Evolutionary conservation across 1,140 invertebrate species (phyloP), one percentile per base, ranked within the genome.

Genomic region (Globodera ellingtonae): DNA sequence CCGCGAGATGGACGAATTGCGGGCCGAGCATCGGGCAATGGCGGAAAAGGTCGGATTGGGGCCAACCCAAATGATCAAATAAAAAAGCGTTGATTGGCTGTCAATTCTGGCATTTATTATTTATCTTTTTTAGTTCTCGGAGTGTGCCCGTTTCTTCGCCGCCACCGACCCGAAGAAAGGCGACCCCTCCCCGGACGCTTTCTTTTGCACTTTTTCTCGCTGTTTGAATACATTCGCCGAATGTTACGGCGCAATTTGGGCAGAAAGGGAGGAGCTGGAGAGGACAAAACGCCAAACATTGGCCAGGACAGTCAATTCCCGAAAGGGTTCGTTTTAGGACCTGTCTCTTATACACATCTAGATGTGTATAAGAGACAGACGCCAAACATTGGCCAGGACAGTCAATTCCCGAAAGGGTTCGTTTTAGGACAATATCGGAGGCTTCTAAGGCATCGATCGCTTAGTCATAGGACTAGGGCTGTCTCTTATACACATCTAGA

Each of bases 171-270:
- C 93, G 3, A 59, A n/a, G 46, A 69, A 77, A 47, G 62, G 50
- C 78, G 65, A 93, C 15, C 92, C 94, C 35, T 94, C 96, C 85
- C 95, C 96, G 0, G 96, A 98, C 85, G 95, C 97, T 89, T 96
- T 99, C 91, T 98, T 98, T 91, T 95, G 94, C 9, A 94, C 95
- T 44, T 94, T 98, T 83, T 95, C 97, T 89, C 92, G 93, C 6
- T 98, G 98, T 90, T 90, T 99, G 3, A 92, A 92, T 72, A 92
- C 94, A 8, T 93, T 98, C 82, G 90, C 91, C 18, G 96, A 98
- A 89, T 95, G 95, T 0, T 92, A 93, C 82, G 92, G 93, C 88
- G 92, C 93, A 21, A 92, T 93, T 72, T 92, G 93, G 70, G 93
- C 94, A 83, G 94, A 97, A 89, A 95, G 97, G 84, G 96, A 98